Conservation (phyloP, 2,113 vertebrate species). For the Choloepus hoffmanni region DNA sequence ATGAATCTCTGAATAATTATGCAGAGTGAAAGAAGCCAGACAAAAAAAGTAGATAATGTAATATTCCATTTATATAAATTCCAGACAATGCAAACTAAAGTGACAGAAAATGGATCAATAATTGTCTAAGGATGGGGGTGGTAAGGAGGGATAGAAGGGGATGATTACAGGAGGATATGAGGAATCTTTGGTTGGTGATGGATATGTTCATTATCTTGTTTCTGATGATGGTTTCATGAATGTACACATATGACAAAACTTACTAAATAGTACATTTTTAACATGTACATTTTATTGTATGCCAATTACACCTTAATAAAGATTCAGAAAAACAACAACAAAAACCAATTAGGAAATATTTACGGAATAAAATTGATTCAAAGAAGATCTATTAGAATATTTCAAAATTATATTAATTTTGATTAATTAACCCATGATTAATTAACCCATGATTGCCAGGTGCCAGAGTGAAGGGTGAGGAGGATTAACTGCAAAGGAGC, state of each 20-base stretch:
- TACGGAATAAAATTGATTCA: not conserved
- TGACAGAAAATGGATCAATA: not conserved
- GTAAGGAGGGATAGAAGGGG: not conserved
- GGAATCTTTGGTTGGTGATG: not conserved
- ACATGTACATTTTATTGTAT: not conserved
- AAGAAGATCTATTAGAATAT: not conserved
- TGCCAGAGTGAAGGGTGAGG: not conserved
- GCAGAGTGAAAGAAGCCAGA: not conserved
- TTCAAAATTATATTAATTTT: not conserved
- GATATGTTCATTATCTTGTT: not conserved
- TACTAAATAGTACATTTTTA: not conserved
- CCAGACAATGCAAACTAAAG: not conserved
- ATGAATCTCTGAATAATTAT: conserved; percentile 43
- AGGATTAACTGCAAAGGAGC: not conserved
- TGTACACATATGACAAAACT: not conserved
- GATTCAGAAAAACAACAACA: not conserved
- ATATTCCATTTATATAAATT: not conserved
- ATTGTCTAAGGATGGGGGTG: not conserved
- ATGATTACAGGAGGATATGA: not conserved
- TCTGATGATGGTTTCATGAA: not conserved
- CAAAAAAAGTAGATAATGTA: not conserved
- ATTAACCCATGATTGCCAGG: not conserved
- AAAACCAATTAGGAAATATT: not conserved
- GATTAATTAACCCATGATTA: no score
- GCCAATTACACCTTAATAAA: not conserved